Percentiles rank a stretch among this genome's conserved stretches.
These are phyloP conservation scores for Drosophila takahashii DNA, from an alignment of 1,140 invertebrate genomes.

Conservation along the genomic window DNA sequence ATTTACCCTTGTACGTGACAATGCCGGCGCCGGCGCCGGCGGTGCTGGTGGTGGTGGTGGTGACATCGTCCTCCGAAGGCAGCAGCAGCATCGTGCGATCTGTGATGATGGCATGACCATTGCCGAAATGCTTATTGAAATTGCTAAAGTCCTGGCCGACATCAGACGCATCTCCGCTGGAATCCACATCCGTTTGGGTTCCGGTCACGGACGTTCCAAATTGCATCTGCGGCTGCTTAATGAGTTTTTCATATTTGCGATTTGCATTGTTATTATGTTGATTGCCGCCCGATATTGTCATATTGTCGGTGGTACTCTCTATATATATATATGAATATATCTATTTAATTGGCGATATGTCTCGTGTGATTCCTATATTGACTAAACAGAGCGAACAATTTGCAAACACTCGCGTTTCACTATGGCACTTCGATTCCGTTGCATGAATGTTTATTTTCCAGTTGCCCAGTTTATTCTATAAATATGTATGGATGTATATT, in stretches of 20 bases:
- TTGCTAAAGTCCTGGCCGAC: constrained; percentile 44
- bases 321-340: constrained; percentile 27
- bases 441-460: constrained; percentile 22
- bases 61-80: constrained; percentile 30
- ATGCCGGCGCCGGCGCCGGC: constrained; percentile 37
- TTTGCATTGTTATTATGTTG: constrained; percentile 62
- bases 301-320: constrained; percentile 66
- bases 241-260: constrained; percentile 83
- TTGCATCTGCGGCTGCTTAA: constrained; percentile 76
- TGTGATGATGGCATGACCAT: constrained; percentile 56
- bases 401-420: constrained; percentile 31
- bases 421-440: constrained; percentile 61
- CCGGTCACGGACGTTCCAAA: constrained; percentile 55
- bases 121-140: constrained; percentile 68
- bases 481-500: constrained; percentile 9
- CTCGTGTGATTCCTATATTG: constrained; percentile 34
- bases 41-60: not conserved
- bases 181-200: constrained; percentile 63
- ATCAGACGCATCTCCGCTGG: constrained; percentile 16
- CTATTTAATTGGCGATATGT: constrained; percentile 61
- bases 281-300: constrained; percentile 72
- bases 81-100: constrained; percentile 66
- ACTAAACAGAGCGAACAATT: constrained; percentile 18
- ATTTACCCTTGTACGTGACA: constrained; percentile 75
- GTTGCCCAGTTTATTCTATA: constrained; percentile 14